Base-by-base conservation (phyloP, 1,140 invertebrate species). In the Tetraneura akinire region DNA sequence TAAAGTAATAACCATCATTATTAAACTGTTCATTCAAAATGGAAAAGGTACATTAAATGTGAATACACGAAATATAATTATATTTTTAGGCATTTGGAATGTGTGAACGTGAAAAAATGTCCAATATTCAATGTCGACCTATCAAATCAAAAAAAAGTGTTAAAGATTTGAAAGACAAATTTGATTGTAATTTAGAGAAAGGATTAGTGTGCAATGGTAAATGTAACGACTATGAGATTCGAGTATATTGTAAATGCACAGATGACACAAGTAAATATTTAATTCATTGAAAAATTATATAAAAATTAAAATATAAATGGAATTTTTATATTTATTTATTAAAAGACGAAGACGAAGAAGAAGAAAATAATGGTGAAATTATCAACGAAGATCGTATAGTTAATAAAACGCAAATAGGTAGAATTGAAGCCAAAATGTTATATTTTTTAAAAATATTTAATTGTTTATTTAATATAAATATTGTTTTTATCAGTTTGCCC, bases 201-300 rank as follows among this genome's bases (percentile, higher is more conserved):
- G 93, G 93, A 1, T 86, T 95, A 0, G 84, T 90, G 10, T 96
- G 94, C 84, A 83, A 87, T 26, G 83, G 83, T 3, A 85, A 87
- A 42, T 91, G 91, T 83, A 85, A 87, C 42, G 91, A 94, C 84
- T 94, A 92, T 85, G 92, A 94, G 84, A 89, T 94, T 18, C 87
- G 91, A 37, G 89, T 92, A 45, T 86, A 89, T 37, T 94, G 92
- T 84, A 85, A 89, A 81, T 92, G 91, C 83, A 87, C 87, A 84
- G 84, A 83, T 84, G 80, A 32, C 16, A 51, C 8, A 71, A 51
- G 68, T 71, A 71, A 49, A 16, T 45, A 26, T 80, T 32, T 53
- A n/a, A 5, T 1, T 57, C 37, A 3, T 57, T 37, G 32, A 37
- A 3, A 37, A 37, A 8, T n/a, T n/a, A n/a, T n/a, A n/a, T n/a